A percentile compares a stretch with the other conserved stretches of the same genome.
Evolutionary conservation across 2,113 vertebrate species (phyloP).

Genomic region (Penelope pileata): DNA sequence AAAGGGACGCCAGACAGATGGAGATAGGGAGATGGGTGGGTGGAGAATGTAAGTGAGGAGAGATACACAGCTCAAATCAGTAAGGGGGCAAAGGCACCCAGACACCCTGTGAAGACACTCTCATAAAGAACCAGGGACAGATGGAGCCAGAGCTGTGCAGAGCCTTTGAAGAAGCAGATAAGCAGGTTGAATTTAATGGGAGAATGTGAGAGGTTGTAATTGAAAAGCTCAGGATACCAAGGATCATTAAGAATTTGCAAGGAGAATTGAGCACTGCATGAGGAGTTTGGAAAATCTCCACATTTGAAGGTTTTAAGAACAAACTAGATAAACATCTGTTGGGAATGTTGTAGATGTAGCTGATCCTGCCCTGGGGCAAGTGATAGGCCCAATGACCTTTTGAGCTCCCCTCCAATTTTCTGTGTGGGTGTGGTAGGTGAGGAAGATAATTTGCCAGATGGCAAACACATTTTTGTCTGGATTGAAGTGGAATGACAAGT

Average conservation of each 20-base stretch:
- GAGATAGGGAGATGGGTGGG: constrained; percentile 42
- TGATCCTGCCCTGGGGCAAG: constrained; percentile 56
- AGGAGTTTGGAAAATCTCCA: constrained; percentile 37
- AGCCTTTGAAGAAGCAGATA: constrained; percentile 69
- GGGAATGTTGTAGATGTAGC: constrained; percentile 50
- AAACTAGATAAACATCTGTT: constrained; percentile 61
- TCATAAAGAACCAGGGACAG: constrained; percentile 62
- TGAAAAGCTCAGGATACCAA: constrained; percentile 55
- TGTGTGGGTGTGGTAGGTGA: constrained; percentile 8
- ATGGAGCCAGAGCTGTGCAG: constrained; percentile 61
- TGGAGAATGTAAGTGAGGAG: constrained; percentile 31
- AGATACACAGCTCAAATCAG: constrained; percentile 55
- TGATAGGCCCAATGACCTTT: constrained; percentile 41
- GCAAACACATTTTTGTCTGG: constrained; percentile 54
- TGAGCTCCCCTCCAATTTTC: constrained; percentile 21
- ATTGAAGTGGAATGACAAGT: constrained; percentile 11
- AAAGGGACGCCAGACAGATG: constrained; percentile 51
- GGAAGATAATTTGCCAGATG: constrained; percentile 65
- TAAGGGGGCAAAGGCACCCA: constrained; percentile 60
- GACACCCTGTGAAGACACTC: constrained; percentile 59
- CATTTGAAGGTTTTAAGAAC: constrained; percentile 28
- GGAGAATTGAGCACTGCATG: constrained; percentile 5
- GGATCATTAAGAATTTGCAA: constrained; percentile 67
- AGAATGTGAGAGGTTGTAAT: constrained; percentile 65
- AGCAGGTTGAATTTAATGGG: constrained; percentile 65